A percentile compares a stretch with the other conserved stretches of the same genome.
Evolutionary conservation across 2,113 vertebrate genomes (phyloP).

Genomic region (Urocitellus parryii): DNA sequence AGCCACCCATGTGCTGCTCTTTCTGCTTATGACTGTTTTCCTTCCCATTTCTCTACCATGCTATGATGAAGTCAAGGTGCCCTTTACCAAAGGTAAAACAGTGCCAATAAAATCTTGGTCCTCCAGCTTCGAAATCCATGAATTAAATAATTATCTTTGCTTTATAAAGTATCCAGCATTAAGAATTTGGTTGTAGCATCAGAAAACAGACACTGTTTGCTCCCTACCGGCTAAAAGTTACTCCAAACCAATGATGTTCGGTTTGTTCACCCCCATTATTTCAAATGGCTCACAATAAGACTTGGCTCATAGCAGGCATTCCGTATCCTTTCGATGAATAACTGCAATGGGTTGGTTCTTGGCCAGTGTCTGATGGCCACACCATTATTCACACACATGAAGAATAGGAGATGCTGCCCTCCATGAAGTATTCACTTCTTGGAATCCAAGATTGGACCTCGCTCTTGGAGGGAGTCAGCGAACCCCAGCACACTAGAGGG

Average conservation of each 20-base stretch:
- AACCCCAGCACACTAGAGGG: background rate
- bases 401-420: background rate
- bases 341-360: background rate
- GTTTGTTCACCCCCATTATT: background rate
- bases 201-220: background rate
- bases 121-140: no score
- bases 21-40: no score
- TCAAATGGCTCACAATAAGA: background rate
- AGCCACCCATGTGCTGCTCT: no score
- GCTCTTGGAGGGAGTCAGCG: background rate
- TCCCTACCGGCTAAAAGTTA: background rate
- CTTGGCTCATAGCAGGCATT: background rate
- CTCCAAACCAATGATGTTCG: background rate
- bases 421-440: background rate
- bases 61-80: no score
- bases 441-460: background rate
- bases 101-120: no score
- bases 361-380: background rate
- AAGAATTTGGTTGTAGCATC: no score
- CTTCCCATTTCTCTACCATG: no score
- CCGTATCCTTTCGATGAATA: background rate
- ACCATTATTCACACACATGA: background rate
- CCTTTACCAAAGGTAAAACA: no score
- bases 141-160: no score
- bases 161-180: no score